A percentile compares a stretch with the other conserved stretches of the same genome.
These are phyloP conservation scores for Garra rufa DNA, from an alignment of 2,113 vertebrate species.

Conservation along the genomic window DNA sequence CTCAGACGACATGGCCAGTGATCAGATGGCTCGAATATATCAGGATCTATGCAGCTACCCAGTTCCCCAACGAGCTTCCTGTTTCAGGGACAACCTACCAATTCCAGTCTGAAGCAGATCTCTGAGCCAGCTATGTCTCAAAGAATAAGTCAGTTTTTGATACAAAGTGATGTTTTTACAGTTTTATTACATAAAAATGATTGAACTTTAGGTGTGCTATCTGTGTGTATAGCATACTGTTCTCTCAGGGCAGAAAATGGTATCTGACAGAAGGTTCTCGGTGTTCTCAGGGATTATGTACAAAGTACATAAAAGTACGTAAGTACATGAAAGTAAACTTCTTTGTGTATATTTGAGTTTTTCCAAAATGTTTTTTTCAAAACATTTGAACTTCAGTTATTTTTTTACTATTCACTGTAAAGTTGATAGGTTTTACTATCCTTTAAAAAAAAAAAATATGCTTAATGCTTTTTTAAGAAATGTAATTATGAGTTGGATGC, in stretches of 20 bases:
- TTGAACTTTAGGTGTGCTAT: not conserved
- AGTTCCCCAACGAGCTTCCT: slow-evolving; percentile 76
- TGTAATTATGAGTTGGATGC: not conserved
- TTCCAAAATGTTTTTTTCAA: not conserved
- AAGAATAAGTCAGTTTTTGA: slow-evolving; percentile 17
- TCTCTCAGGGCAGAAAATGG: slow-evolving; percentile 15
- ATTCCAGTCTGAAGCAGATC: slow-evolving; percentile 83
- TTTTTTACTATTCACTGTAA: slow-evolving; percentile 40
- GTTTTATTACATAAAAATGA: not conserved
- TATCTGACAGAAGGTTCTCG: not conserved
- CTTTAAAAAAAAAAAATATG: no score
- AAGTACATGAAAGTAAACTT: slow-evolving; percentile 1
- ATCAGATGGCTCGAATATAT: slow-evolving; percentile 80
- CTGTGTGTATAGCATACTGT: not conserved
- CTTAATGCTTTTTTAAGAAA: not conserved
- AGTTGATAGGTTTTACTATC: slow-evolving; percentile 83
- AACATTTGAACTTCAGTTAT: not conserved
- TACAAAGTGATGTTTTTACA: not conserved
- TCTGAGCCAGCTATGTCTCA: slow-evolving; percentile 34
- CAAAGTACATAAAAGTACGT: no score
- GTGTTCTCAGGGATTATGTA: slow-evolving; percentile 50
- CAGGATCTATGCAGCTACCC: slow-evolving; percentile 79
- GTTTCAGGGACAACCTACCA: slow-evolving; percentile 90
- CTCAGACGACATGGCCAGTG: slow-evolving; percentile 67
- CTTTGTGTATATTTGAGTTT: not conserved